Percentiles rank a stretch among this genome's conserved stretches.
Conservation (phyloP, 1,140 invertebrate species). For the Anagrus nilaparvatae region DNA sequence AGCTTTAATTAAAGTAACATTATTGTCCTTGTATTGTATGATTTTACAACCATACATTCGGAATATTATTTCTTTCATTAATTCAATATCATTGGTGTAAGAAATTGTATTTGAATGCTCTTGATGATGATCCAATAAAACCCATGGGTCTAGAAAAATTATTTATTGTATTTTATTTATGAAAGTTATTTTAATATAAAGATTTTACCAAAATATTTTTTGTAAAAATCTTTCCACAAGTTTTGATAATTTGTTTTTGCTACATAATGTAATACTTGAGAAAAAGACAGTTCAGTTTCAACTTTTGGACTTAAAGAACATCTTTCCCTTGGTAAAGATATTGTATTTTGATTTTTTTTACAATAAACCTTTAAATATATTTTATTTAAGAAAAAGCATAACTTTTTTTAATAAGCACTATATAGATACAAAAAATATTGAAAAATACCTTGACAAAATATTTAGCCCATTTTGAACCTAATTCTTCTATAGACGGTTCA, state of each 20-base stretch:
- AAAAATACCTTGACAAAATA: conserved; percentile 33
- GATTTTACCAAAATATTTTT: conserved; percentile 57
- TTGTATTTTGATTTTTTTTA: conserved; percentile 56
- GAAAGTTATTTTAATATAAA: conserved; percentile 17
- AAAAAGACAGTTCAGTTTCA: conserved; percentile 57
- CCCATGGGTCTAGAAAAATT: conserved; percentile 24
- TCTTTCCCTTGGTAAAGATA: conserved; percentile 58
- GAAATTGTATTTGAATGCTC: conserved; percentile 36
- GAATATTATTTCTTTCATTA: conserved; percentile 58
- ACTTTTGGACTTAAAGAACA: conserved; percentile 41
- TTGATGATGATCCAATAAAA: conserved; percentile 28
- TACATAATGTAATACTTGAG: conserved; percentile 69
- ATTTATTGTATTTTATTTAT: conserved; percentile 19
- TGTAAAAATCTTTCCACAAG: conserved; percentile 74
- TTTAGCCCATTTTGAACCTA: conserved; percentile 31
- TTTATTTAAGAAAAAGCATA: conserved; percentile 3
- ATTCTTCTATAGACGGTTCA: conserved; percentile 30
- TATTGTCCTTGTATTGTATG: conserved; percentile 47
- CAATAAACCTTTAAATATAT: conserved; percentile 43
- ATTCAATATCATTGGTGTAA: conserved; percentile 44
- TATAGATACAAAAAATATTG: conserved; percentile 8
- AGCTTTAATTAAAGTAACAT: conserved; percentile 40
- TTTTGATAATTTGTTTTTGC: conserved; percentile 71
- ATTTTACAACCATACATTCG: conserved; percentile 65
- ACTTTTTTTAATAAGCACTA: not conserved